Evolutionary conservation across 2,888 invertebrate species (phyloP), one percentile per base, ranked within the genome.

Genomic region (Molorchus minor): DNA sequence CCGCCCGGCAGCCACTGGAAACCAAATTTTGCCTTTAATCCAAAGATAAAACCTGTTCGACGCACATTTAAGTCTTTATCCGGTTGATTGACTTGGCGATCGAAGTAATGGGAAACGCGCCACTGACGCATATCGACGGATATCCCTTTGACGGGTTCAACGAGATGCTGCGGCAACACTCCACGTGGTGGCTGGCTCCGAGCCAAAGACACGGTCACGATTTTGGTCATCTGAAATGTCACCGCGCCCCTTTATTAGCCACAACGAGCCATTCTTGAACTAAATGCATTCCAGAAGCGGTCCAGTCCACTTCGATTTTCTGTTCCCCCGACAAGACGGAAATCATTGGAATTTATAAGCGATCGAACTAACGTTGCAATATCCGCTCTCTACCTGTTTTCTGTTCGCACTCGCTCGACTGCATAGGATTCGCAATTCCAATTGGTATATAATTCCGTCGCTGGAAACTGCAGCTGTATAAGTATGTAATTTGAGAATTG

Each of bases 181-280:
- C 65, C 60, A 61, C 58, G 45, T 46, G 44, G 43, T 60, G 61
- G 59, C 70, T 74, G 72, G 72, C 71, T 65, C 51, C 61, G 59
- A 64, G 68, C 72, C 71, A 72, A 64, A 54, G 58, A 62, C 62
- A 60, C 65, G 66, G 75, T 70, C 75, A 75, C 75, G 75, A 74
- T 69, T 67, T 61, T 67, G 71, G 73, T 71, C 74, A 71, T 74
- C 74, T 69, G 72, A 70, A 71, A 75, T 71, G 74, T 74, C 74
- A 69, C 70, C 65, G 64, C 69, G 71, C 72, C 70, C 74, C 71
- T 75, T 75, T 76, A 76, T 75, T 75, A 75, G 74, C 75, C 72
- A 74, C 75, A 75, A 75, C 75, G 73, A 75, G 73, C 71, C 65
- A 65, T 73, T 71, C 56, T 66, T 59, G 67, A 68, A 70, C 72